Evolutionary conservation across 2,797 vertebrate species (phyloP).

Genomic region (Tympanoctomys barrerae): DNA sequence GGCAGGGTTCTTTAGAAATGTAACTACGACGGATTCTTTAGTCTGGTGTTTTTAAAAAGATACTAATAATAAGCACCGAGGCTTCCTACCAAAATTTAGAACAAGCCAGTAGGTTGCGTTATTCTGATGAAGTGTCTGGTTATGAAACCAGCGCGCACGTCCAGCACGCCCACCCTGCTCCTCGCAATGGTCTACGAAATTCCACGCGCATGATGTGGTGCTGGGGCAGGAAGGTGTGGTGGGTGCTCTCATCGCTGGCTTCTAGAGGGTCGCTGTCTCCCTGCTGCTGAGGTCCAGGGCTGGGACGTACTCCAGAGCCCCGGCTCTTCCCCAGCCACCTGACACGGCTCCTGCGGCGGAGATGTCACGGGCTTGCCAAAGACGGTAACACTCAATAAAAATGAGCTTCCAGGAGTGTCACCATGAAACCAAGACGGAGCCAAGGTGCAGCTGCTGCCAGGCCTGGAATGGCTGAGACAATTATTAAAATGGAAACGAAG

Average conservation of each 20-base stretch:
- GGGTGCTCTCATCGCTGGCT: not conserved
- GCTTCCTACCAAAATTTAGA: not conserved
- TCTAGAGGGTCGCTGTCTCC: not conserved
- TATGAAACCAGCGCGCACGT: not conserved
- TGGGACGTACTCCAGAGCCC: not conserved
- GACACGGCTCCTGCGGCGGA: not conserved
- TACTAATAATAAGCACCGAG: no score
- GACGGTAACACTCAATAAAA: not conserved
- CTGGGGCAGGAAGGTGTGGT: not conserved
- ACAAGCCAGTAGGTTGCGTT: not conserved
- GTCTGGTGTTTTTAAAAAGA: not conserved
- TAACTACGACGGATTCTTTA: not conserved
- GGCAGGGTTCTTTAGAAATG: not conserved
- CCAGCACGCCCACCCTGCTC: not conserved
- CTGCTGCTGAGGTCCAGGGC: not conserved
- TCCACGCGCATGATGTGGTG: not conserved
- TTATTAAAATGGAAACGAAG: constrained; percentile 9
- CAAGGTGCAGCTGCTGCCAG: not conserved
- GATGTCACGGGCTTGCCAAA: not conserved
- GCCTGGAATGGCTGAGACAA: not conserved
- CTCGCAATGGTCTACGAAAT: not conserved
- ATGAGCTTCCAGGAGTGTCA: constrained; percentile 9
- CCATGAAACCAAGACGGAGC: constrained; percentile 16
- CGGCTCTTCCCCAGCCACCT: not conserved
- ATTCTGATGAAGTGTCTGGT: not conserved